phyloP scores from a whole-genome alignment of 2,797 vertebrate species.

The Agapornis canus region DNA sequence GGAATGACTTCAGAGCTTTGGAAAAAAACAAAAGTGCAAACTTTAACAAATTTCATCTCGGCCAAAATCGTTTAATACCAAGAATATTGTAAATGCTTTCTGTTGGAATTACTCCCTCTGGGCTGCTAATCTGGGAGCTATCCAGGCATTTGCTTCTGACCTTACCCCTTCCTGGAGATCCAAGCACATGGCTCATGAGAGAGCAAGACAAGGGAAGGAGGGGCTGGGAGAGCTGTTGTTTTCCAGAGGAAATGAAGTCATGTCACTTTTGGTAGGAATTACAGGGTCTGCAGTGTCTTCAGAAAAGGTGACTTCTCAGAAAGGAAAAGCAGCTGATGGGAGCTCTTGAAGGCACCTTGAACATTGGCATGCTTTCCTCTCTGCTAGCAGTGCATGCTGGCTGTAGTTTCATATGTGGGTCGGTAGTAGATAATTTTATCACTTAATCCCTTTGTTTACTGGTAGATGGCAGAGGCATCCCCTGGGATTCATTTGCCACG shows the following conservation, averaged over 20 bases:
- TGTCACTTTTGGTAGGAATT: slow-evolving; percentile 49
- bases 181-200: neutral
- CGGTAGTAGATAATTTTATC: neutral
- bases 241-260: slow-evolving; percentile 73
- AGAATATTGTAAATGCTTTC: slow-evolving; percentile 73
- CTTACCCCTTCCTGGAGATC: slow-evolving; percentile 53
- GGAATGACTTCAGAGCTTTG: slow-evolving; percentile 69
- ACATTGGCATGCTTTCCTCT: fast-evolving
- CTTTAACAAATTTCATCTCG: slow-evolving; percentile 69
- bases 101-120: slow-evolving; percentile 57
- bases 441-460: neutral
- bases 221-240: slow-evolving; percentile 44
- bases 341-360: neutral
- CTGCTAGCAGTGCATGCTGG: neutral
- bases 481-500: neutral
- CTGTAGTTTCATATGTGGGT: neutral
- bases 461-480: neutral
- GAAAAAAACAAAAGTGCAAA: slow-evolving; percentile 65
- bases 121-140: slow-evolving; percentile 71
- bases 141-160: slow-evolving; percentile 54
- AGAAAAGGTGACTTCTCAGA: slow-evolving; percentile 30
- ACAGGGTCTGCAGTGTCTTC: slow-evolving; percentile 2
- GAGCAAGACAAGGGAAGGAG: neutral
- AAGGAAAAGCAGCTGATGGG: neutral
- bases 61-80: slow-evolving; percentile 66